Evolutionary conservation across 2,797 vertebrate genomes (phyloP).

Genomic region (Pseudomugil tenellus): DNA sequence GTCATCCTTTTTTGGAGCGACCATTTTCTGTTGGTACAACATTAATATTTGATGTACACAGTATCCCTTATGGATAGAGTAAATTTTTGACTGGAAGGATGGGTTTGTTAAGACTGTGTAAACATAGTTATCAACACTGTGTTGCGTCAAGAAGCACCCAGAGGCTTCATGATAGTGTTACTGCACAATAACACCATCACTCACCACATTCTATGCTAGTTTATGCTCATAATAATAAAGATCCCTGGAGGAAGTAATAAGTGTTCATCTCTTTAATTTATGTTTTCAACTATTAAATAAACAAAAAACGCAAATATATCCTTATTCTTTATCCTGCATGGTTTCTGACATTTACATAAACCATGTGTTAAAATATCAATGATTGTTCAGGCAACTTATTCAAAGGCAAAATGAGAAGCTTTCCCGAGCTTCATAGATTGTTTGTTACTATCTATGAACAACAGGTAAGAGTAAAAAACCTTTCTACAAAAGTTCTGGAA

Average conservation of each 20-base stretch:
- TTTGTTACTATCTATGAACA: neutral
- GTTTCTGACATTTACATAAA: too few relatives aligned
- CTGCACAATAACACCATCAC: neutral
- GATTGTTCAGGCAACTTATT: too few relatives aligned
- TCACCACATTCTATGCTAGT: neutral
- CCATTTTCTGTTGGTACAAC: conserved; percentile 80
- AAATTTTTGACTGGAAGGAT: conserved; percentile 64
- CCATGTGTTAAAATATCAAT: too few relatives aligned
- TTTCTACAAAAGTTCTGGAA: neutral
- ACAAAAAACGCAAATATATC: too few relatives aligned
- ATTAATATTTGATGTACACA: conserved; percentile 82
- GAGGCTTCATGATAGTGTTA: neutral
- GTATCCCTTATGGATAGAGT: conserved; percentile 69
- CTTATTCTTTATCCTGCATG: too few relatives aligned
- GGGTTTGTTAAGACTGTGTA: conserved; percentile 52
- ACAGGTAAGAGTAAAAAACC: neutral
- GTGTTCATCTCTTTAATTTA: too few relatives aligned
- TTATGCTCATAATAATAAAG: neutral
- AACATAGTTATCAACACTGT: conserved; percentile 50
- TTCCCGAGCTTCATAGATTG: too few relatives aligned
- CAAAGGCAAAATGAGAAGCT: too few relatives aligned
- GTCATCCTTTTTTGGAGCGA: conserved; percentile 77
- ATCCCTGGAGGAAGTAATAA: too few relatives aligned
- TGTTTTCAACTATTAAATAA: too few relatives aligned
- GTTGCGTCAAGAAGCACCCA: conserved; percentile 20